Evolutionary conservation across 1,140 invertebrate species (phyloP), one percentile per base, ranked within the genome.

Genomic region (Lepidotrigona ventralis): DNA sequence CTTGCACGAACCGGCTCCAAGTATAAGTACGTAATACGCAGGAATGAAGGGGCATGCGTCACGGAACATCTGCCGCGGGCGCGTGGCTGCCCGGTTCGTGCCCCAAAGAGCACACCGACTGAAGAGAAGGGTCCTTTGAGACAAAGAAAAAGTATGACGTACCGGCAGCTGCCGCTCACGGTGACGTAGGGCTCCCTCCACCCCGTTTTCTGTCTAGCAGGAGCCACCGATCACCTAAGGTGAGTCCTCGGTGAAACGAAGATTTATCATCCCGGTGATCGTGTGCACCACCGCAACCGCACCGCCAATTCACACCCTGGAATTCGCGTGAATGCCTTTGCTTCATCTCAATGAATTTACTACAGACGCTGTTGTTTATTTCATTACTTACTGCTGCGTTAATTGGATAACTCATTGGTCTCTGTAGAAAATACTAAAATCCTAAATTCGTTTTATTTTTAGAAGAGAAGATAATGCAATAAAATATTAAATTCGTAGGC

Each of bases 61-160:
- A 93, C 88, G 91, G 81, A 93, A 94, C 93, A 94, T 94, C 93
- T 94, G 93, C 93, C 93, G 90, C 89, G 92, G 88, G 89, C 90
- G 91, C 92, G 91, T 91, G 88, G 86, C 90, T 90, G 33, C 91
- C 89, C 88, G 39, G 91, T 88, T 70, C 76, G 84, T 89, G 80
- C 88, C 88, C 88, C 85, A 88, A 89, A 88, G 86, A 89, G 87
- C 78, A 86, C 81, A 86, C 81, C 87, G 86, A 89, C 86, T 81
- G 83, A 85, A 86, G 78, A 83, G 84, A 86, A 93, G 92, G 92
- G 93, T 93, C 91, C 91, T 93, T 91, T 94, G 93, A 94, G 93
- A 94, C 93, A 94, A 94, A 94, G 93, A 93, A 93, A 93, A 92
- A 89, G 92, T 92, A 92, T 93, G 93, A 93, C 93, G 92, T 93